These are phyloP conservation scores for Eurytoma californica DNA, from an alignment of 2,888 invertebrate genomes.

Conservation along the genomic window DNA sequence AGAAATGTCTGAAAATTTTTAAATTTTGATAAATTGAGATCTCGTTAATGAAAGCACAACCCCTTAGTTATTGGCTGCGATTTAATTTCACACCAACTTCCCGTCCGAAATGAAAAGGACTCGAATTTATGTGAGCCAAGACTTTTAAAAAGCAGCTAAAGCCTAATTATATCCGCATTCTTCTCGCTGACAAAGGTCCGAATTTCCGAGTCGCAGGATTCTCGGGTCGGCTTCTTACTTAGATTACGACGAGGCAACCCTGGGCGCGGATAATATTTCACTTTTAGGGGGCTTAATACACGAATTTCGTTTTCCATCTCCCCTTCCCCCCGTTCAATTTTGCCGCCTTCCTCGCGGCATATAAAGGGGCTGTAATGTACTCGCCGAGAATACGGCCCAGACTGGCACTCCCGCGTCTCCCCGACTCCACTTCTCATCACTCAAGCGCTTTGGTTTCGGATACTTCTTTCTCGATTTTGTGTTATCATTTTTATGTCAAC, in stretches of 20 bases:
- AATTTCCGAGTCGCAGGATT: conserved; percentile 21
- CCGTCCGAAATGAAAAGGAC: conserved; percentile 22
- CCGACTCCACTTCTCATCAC: neutral
- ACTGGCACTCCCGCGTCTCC: neutral
- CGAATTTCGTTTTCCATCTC: conserved; percentile 8
- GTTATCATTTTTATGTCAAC: conserved; percentile 15
- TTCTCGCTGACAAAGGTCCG: conserved; percentile 4
- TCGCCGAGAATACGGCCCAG: conserved; percentile 2
- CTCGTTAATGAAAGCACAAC: neutral
- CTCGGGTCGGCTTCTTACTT: conserved; percentile 4
- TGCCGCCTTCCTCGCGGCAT: neutral
- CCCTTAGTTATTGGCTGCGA: neutral
- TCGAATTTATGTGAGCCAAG: conserved; percentile 8
- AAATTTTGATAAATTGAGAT: neutral
- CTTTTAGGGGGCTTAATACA: neutral
- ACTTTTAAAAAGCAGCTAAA: neutral
- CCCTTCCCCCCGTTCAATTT: conserved; percentile 8
- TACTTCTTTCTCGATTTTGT: neutral
- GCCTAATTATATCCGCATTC: conserved; percentile 25
- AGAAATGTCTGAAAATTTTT: no score
- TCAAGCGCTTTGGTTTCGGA: neutral
- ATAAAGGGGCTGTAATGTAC: neutral
- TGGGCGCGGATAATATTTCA: conserved; percentile 24
- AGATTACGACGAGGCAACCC: neutral
- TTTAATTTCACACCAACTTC: neutral